Evolutionary conservation across 2,113 vertebrate genomes (phyloP).

Genomic region (Sorex fumeus): DNA sequence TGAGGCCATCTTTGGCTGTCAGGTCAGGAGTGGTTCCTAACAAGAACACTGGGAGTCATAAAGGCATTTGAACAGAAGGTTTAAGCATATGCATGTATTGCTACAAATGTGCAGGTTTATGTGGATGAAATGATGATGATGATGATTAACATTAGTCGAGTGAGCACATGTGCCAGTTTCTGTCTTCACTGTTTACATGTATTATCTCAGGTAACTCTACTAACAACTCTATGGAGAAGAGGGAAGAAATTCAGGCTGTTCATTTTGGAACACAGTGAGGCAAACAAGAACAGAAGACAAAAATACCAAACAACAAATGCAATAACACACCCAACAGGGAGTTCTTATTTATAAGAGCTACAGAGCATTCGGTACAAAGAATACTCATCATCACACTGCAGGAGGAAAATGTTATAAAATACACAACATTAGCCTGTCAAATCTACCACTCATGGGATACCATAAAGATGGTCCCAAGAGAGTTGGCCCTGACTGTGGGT

Average conservation of each 20-base stretch:
- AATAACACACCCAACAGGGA: slow-evolving; percentile 65
- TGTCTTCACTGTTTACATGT: neutral
- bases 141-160: neutral
- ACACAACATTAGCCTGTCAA: slow-evolving; percentile 51
- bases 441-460: neutral
- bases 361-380: slow-evolving; percentile 46
- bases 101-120: neutral
- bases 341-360: slow-evolving; percentile 65
- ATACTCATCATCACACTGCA: neutral
- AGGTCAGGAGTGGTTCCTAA: neutral
- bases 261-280: slow-evolving; percentile 30
- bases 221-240: neutral
- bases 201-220: slow-evolving; percentile 35
- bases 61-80: slow-evolving; percentile 19
- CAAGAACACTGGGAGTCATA: neutral
- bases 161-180: neutral
- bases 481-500: neutral
- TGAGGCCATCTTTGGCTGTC: neutral
- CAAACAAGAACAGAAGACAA: slow-evolving; percentile 54
- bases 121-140: slow-evolving; percentile 1
- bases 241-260: neutral
- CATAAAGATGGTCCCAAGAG: neutral
- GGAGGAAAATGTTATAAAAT: slow-evolving; percentile 51
- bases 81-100: slow-evolving; percentile 37
- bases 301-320: slow-evolving; percentile 60